phyloP scores from a whole-genome alignment of 2,113 vertebrate species.

The Heptranchias perlo region DNA sequence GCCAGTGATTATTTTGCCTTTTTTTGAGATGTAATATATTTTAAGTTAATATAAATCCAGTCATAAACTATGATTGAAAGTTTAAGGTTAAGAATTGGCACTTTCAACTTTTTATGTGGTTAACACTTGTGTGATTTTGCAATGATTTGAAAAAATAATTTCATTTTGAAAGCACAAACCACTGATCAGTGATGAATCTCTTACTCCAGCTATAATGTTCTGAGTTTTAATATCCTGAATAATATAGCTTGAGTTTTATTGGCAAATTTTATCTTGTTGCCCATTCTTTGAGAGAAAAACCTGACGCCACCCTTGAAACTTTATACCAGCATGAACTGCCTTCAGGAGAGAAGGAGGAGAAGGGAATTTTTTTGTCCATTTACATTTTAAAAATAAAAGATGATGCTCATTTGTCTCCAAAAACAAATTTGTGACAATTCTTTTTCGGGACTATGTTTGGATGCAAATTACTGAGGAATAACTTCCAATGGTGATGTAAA shows the following conservation, averaged over 20 bases:
- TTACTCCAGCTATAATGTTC: neutral
- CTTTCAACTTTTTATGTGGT: neutral
- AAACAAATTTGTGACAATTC: neutral
- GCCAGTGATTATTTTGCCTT: neutral
- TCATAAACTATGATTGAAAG: neutral
- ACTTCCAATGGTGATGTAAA: neutral
- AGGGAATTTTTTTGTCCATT: neutral
- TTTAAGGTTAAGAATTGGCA: neutral
- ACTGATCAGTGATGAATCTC: neutral
- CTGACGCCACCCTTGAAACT: neutral
- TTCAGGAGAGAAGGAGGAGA: neutral
- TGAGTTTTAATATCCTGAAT: neutral
- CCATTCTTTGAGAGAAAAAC: neutral
- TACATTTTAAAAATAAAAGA: neutral
- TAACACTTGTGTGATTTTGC: neutral
- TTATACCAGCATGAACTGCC: neutral
- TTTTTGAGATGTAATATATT: neutral
- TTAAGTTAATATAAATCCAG: neutral
- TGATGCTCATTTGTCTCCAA: neutral
- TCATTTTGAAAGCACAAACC: neutral
- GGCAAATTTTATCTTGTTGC: neutral
- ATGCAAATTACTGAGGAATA: neutral
- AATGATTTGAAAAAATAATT: neutral
- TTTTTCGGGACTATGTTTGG: neutral
- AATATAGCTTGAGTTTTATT: constrained; percentile 9